Conservation (phyloP, 2,888 invertebrate species). For the Heterodera filipjevi region DNA sequence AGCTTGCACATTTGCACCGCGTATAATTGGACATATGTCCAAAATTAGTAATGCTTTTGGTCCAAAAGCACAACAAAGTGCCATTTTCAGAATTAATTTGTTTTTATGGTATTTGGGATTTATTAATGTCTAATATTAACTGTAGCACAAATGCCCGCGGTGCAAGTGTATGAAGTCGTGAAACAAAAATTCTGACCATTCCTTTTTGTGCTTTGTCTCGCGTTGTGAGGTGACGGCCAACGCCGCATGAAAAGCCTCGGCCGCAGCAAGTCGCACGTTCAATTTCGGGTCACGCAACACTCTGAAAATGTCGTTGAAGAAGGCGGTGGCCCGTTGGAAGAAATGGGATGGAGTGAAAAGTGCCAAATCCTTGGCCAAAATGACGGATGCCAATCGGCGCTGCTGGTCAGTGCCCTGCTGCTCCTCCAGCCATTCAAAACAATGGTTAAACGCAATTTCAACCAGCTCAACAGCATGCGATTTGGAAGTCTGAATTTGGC, state of each 20-base stretch:
- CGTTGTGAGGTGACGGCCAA: conserved; percentile 91
- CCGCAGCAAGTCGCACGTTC: conserved; percentile 87
- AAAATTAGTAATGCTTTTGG: no score
- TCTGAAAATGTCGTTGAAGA: conserved; percentile 66
- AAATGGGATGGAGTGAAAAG: conserved; percentile 95
- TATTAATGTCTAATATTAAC: no score
- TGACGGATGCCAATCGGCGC: conserved; percentile 46
- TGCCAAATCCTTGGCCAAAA: conserved; percentile 88
- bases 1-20: no score
- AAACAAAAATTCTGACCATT: conserved; percentile 74
- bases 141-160: no score
- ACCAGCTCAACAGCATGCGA: conserved; percentile 94
- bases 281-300: conserved; percentile 68
- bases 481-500: conserved; percentile 70
- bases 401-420: conserved; percentile 77
- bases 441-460: conserved; percentile 93
- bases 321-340: conserved; percentile 70
- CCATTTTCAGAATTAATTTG: no score
- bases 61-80: no score
- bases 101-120: no score
- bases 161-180: no score
- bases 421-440: conserved; percentile 90
- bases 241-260: conserved; percentile 86
- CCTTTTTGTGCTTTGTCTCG: conserved; percentile 87
- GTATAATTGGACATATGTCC: no score